These are phyloP conservation scores for sheep (Ovis aries) DNA, from an alignment of 2,113 vertebrate species.

Conservation along the genomic window ARS-UI_Ramb_v3.0 NC_056057.1:50138001-50138500, in stretches of 20 bases:
- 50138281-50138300: neutral
- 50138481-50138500: neutral
- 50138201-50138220: neutral
- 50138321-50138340: neutral
- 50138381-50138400: neutral
- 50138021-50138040: neutral
- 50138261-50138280: neutral
- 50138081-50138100: neutral
- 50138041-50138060: neutral
- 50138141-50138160: neutral
- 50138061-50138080: neutral
- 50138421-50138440: neutral
- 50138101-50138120: neutral
- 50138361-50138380: neutral
- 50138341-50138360: neutral
- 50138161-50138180: neutral
- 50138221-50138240: neutral
- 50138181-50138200: neutral
- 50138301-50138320: neutral
- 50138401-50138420: neutral
- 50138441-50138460: neutral
- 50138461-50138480: neutral
- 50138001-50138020: neutral
- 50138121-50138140: neutral
- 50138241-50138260: neutral